Evolutionary conservation across 1,140 invertebrate species (phyloP), one percentile per base, ranked within the genome.

Genomic region (Phortica variegata): DNA sequence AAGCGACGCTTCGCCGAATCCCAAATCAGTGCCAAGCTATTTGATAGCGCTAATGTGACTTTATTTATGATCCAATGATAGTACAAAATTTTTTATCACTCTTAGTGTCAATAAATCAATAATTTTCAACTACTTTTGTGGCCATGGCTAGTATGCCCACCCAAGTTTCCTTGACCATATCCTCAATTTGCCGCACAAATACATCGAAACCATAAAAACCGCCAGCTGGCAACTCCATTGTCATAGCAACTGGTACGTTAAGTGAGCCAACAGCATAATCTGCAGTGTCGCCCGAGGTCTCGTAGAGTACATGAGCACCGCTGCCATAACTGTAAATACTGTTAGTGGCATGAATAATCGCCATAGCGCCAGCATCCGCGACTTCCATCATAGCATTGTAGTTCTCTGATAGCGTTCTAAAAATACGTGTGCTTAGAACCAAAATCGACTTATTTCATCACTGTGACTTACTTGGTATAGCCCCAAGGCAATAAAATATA

Each of bases 401-500:
- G 46, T 73, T 63, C 1, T 58, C 52, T 1, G 73, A 73, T 7
- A 78, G 58, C 0, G 26, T 32, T 3, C 57, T 62, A 18, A 0
- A 43, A 49, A n/a, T n/a, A n/a, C n/a, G n/a, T n/a, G n/a, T 8
- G 33, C 16, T n/a, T 34, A 13, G 12, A 34, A 26, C 12, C 26
- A 29, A 29, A 29, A 29, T 29, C 12, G 26, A 7, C 6, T 12
- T 29, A 12, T 29, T 29, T 29, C 26, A 29, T 33, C 26, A 33
- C 3, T 32, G 12, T 29, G n/a, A 57, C 68, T 43, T 20, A 43
- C 63, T 48, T 45, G 6, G 84, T 85, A 55, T 82, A 87, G 16
- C 87, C 88, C 84, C 86, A 90, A 12, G 87, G 87, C 56, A 87
- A 84, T 1, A 90, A 60, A 16, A 87, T 68, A 61, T 83, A 84